A percentile compares a stretch with the other conserved stretches of the same genome.
Evolutionary conservation across 2,113 vertebrate genomes (phyloP).

Genomic region (Equus quagga): DNA sequence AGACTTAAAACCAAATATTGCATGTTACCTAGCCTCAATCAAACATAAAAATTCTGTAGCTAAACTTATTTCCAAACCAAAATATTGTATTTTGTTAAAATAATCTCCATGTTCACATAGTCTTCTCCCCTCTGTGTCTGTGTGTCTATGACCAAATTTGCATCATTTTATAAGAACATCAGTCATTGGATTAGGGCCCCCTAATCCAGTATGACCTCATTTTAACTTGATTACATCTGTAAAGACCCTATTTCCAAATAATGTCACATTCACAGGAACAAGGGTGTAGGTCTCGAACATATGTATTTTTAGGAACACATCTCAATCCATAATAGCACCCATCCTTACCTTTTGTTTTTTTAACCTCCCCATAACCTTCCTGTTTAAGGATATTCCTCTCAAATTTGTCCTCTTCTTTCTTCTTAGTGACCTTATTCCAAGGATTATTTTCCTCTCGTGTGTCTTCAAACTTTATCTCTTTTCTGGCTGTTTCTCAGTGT

Average conservation of each 20-base stretch:
- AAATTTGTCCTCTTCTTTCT: neutral
- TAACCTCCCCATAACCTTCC: neutral
- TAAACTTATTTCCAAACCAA: constrained; percentile 2
- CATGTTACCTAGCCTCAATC: neutral
- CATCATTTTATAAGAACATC: neutral
- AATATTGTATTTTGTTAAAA: constrained; percentile 33
- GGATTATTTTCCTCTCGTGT: neutral
- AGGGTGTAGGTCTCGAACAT: neutral
- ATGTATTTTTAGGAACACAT: neutral
- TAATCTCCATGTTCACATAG: neutral
- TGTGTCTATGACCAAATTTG: neutral
- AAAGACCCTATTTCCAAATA: constrained; percentile 11
- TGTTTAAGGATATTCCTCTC: neutral
- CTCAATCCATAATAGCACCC: neutral
- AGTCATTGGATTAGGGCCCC: neutral
- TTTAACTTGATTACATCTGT: neutral
- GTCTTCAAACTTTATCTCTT: constrained; percentile 10
- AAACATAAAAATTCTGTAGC: neutral
- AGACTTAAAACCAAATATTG: neutral
- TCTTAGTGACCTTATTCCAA: neutral
- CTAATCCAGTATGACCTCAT: neutral
- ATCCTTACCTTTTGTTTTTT: neutral
- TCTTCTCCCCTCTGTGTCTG: neutral
- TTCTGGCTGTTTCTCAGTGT: neutral
- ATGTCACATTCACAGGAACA: neutral